Base-by-base conservation (phyloP, 2,888 invertebrate species). In the Caenorhabditis parvicauda region DNA sequence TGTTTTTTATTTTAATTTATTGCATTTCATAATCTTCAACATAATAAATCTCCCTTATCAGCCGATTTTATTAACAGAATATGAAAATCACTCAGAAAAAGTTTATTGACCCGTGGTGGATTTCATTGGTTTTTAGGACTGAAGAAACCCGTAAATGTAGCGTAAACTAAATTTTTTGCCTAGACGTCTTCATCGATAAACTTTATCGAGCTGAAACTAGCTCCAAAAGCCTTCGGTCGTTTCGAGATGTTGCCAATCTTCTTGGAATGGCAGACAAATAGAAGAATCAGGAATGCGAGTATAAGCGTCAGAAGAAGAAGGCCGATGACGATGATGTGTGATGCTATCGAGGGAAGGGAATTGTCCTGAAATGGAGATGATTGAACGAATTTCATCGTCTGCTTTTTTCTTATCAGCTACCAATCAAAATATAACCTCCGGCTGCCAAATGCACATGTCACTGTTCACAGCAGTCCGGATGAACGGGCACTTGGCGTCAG, bases 111-210 rank as follows among this genome's bases (percentile, higher is more conserved):
- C 35, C 35, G 35, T 9, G 35, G n/a, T 32, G 9, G 9, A 12
- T 32, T 32, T 9, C 9, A 9, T 32, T n/a, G 9, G 35, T 32
- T 32, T 32, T 32, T n/a, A 32, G n/a, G 35, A n/a, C n/a, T 32
- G n/a, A 32, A 32, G 35, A 32, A 32, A 32, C 9, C 9, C 35
- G 35, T 12, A n/a, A n/a, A n/a, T 28, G 21, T 17, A 14, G 35
- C 49, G 37, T 12, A 32, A 35, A 45, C 39, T 3, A 47, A 35
- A 17, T 21, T 47, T 55, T n/a, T n/a, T n/a, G n/a, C 35, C 29
- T 54, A 64, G 22, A 59, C 55, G 44, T 72, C 72, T 28, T 72
- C 72, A 46, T 72, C 72, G 22, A 72, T 72, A 42, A 72, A 72
- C 49, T 64, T 64, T 39, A 72, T 70, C 9, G 69, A 69, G 27